Conservation (phyloP, 2,113 vertebrate genomes). For the Cariama cristata region DNA sequence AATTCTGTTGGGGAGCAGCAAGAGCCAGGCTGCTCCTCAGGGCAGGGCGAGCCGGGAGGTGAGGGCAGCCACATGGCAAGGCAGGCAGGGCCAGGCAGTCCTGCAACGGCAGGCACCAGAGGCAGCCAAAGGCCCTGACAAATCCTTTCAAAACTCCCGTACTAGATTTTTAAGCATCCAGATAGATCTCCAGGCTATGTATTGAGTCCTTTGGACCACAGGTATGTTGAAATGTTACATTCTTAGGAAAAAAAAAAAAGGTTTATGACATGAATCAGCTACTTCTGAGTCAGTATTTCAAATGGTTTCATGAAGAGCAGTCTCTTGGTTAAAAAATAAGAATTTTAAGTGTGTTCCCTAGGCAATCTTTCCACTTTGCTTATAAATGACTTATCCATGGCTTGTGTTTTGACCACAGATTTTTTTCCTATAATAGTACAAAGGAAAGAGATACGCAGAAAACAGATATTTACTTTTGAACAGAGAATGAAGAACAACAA, state of each 20-base stretch:
- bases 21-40: neutral
- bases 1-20: neutral
- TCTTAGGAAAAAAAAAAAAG: neutral
- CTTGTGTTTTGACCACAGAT: neutral
- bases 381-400: neutral
- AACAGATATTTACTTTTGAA: neutral
- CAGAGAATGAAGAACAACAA: neutral
- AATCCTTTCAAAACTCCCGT: neutral
- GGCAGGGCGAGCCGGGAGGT: neutral
- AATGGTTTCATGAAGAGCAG: neutral
- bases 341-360: neutral
- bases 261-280: neutral
- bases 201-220: neutral
- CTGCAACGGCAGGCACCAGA: accelerated
- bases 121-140: neutral
- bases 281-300: neutral
- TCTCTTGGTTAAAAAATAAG: neutral
- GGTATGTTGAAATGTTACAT: neutral
- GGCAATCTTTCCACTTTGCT: neutral
- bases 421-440: neutral
- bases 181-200: neutral
- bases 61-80: neutral
- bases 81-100: neutral
- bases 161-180: neutral
- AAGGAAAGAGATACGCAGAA: neutral